A percentile compares a stretch with the other conserved stretches of the same genome.
Conservation (phyloP, 64 coral and sea anemone genomes). For the Hydrozoanthus tunicans region DNA sequence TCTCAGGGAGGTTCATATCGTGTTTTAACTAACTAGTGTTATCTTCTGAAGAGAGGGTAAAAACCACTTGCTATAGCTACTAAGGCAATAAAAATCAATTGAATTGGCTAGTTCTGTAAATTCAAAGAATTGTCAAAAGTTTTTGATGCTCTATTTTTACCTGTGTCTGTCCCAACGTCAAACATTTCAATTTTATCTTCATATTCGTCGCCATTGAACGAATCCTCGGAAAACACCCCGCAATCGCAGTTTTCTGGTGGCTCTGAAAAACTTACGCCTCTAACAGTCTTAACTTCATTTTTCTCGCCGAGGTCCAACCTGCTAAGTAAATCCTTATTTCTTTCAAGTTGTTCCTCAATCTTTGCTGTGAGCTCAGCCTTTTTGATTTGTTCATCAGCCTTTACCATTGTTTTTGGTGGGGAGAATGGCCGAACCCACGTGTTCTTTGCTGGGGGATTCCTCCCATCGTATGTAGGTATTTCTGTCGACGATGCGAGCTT, state of each 20-base stretch:
- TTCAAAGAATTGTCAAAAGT: not conserved
- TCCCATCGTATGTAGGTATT: slow-evolving; percentile 53
- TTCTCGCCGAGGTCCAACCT: not conserved
- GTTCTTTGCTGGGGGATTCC: slow-evolving; percentile 23
- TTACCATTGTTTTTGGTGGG: slow-evolving; percentile 40
- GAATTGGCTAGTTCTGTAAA: too few species aligned
- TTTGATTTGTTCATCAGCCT: not conserved
- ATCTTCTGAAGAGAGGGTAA: too few species aligned
- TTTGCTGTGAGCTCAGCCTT: slow-evolving; percentile 62
- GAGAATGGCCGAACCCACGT: slow-evolving; percentile 80
- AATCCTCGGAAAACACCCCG: slow-evolving; percentile 37
- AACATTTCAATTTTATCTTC: slow-evolving; percentile 43
- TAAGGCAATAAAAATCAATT: too few species aligned
- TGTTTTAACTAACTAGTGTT: too few species aligned
- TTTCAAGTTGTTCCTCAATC: slow-evolving; percentile 73
- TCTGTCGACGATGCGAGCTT: slow-evolving; percentile 61
- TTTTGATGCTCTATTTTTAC: not conserved
- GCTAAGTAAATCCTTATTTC: slow-evolving; percentile 74
- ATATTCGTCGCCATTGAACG: slow-evolving; percentile 18
- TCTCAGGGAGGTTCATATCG: too few species aligned
- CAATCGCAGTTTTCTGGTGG: slow-evolving; percentile 34
- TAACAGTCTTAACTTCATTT: not conserved
- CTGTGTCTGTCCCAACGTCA: slow-evolving; percentile 75
- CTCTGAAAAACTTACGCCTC: slow-evolving; percentile 25
- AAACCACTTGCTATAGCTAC: too few species aligned